A percentile compares a stretch with the other conserved stretches of the same genome.
Conservation (phyloP, 92 coral and sea anemone species). For the Bergia sp. region DNA sequence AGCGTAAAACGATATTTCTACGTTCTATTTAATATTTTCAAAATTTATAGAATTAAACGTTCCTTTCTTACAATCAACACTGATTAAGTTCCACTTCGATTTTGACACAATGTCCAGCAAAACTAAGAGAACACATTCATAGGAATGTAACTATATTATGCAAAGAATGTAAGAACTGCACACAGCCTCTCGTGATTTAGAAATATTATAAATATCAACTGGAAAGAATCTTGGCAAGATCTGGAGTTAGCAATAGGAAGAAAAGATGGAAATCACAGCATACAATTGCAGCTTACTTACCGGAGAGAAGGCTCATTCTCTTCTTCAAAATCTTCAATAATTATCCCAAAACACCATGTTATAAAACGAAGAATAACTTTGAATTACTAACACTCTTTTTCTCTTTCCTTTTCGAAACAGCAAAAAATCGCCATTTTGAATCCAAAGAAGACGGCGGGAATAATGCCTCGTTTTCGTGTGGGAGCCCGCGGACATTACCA, state of each 20-base stretch:
- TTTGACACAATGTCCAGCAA: too few species aligned
- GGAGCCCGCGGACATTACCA: conserved; percentile 11
- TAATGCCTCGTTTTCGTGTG: conserved; percentile 14
- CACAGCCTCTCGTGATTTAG: not conserved
- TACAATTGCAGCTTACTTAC: conserved; percentile 10
- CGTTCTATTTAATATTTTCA: too few species aligned
- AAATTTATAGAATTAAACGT: too few species aligned
- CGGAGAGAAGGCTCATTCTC: conserved; percentile 53
- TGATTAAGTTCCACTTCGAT: too few species aligned
- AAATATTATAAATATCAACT: not conserved
- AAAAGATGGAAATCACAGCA: not conserved
- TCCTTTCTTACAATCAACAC: too few species aligned
- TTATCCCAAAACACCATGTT: not conserved
- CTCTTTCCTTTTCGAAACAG: not conserved
- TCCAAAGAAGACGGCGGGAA: conserved; percentile 20
- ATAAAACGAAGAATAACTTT: not conserved
- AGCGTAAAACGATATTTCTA: not conserved
- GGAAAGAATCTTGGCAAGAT: not conserved
- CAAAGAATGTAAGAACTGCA: not conserved
- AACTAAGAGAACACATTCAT: too few species aligned
- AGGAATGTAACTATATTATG: too few species aligned
- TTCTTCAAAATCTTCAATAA: conserved; percentile 27
- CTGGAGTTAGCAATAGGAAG: not conserved
- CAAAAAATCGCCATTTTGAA: conserved; percentile 19
- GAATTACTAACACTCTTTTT: not conserved